These are phyloP conservation scores for Periphyllus acericola DNA, from an alignment of 2,888 invertebrate species.

Conservation along the genomic window DNA sequence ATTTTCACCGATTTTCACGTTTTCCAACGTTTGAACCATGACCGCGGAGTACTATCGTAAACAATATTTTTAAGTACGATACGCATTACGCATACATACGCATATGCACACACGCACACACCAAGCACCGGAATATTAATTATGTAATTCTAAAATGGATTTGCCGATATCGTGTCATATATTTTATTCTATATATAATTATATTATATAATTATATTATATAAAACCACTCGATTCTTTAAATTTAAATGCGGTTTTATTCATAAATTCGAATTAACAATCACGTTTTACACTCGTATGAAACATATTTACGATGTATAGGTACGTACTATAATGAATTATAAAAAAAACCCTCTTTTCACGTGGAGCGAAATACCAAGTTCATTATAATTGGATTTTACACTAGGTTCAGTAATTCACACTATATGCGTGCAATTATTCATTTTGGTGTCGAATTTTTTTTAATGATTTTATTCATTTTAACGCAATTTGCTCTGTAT, in stretches of 20 bases:
- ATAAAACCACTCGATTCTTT: neutral
- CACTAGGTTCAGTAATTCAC: neutral
- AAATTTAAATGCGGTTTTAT: neutral
- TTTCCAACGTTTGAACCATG: too few relatives aligned
- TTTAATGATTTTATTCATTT: neutral
- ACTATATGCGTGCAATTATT: neutral
- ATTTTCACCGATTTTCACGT: too few relatives aligned
- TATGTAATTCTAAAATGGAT: too few relatives aligned
- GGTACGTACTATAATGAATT: neutral
- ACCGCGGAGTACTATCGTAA: too few relatives aligned
- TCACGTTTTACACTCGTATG: neutral
- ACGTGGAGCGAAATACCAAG: neutral
- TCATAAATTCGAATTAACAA: constrained; percentile 9
- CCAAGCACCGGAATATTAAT: too few relatives aligned
- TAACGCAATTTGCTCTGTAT: too few relatives aligned
- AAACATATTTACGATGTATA: neutral
- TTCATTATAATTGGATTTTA: constrained; percentile 34
- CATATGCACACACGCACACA: too few relatives aligned
- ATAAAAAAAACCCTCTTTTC: neutral
- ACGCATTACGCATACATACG: too few relatives aligned
- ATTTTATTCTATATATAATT: neutral
- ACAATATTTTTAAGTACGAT: too few relatives aligned
- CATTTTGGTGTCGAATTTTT: neutral
- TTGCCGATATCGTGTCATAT: too few relatives aligned
- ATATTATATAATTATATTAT: neutral